Percentiles rank a stretch among this genome's conserved stretches.
phyloP scores from a whole-genome alignment of 2,797 vertebrate species.

The Ctenopoma kingsleyae region DNA sequence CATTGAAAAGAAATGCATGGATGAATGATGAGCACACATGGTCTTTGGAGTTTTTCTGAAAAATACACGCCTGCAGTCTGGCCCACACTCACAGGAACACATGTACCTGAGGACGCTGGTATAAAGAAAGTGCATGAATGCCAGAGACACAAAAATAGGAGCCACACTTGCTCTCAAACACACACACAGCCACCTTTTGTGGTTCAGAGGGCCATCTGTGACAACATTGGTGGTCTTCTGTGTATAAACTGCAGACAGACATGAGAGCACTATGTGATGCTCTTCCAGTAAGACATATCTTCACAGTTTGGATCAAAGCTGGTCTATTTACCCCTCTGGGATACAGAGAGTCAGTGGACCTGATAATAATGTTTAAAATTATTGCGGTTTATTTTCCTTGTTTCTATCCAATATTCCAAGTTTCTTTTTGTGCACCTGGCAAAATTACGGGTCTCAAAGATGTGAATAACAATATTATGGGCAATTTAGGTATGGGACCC shows the following conservation, averaged over 20 bases:
- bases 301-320: constrained; percentile 65
- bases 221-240: constrained; percentile 58
- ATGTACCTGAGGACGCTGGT: constrained; percentile 45
- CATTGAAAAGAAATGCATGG: constrained; percentile 58
- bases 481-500: constrained; percentile 32
- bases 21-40: constrained; percentile 52
- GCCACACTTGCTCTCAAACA: constrained; percentile 27
- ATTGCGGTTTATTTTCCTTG: constrained; percentile 67
- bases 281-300: constrained; percentile 68
- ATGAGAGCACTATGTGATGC: constrained; percentile 44
- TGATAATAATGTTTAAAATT: constrained; percentile 68
- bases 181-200: constrained; percentile 39
- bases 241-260: constrained; percentile 61
- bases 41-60: constrained; percentile 39
- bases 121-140: constrained; percentile 13
- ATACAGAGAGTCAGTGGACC: constrained; percentile 52
- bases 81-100: constrained; percentile 11
- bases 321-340: constrained; percentile 45
- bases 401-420: constrained; percentile 55
- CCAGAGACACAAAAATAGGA: constrained; percentile 33
- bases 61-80: constrained; percentile 27
- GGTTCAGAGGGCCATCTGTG: constrained; percentile 64
- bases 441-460: constrained; percentile 47
- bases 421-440: constrained; percentile 52
- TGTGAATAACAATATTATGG: constrained; percentile 54